Conservation (phyloP, 2,797 vertebrate species). For the Coranthus polyacanthus region DNA sequence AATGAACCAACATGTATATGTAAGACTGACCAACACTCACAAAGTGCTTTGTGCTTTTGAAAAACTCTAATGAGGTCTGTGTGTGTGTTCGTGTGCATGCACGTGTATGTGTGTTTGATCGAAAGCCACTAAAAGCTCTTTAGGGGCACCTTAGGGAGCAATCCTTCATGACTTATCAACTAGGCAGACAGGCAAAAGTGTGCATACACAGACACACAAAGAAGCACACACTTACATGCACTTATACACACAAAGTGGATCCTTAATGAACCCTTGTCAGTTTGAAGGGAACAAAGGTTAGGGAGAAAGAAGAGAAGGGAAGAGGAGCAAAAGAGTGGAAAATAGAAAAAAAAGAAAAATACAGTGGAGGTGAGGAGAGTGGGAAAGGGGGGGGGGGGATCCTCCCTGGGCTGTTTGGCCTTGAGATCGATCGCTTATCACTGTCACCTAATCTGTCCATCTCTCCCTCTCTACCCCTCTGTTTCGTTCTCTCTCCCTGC, state of each 20-base stretch:
- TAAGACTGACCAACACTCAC: slow-evolving; percentile 31
- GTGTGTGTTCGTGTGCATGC: slow-evolving; percentile 26
- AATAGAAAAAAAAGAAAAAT: slow-evolving; percentile 35
- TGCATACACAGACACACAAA: slow-evolving; percentile 38
- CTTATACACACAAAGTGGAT: slow-evolving; percentile 67
- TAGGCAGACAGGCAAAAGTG: slow-evolving; percentile 68
- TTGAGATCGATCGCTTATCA: slow-evolving; percentile 84
- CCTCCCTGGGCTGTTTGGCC: slow-evolving; percentile 74
- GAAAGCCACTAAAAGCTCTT: slow-evolving; percentile 82
- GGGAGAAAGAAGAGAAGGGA: slow-evolving; percentile 42
- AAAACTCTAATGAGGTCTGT: slow-evolving; percentile 54
- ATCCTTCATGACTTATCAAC: slow-evolving; percentile 79
- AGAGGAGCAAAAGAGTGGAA: slow-evolving; percentile 41
- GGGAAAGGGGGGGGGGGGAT: slow-evolving; percentile 14
- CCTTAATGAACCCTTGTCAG: slow-evolving; percentile 81
- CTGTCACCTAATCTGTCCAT: slow-evolving; percentile 82
- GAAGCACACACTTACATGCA: slow-evolving; percentile 47
- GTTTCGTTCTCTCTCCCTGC: slow-evolving; percentile 8
- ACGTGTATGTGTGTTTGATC: slow-evolving; percentile 46
- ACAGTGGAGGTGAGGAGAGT: slow-evolving; percentile 25
- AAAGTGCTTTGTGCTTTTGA: slow-evolving; percentile 51
- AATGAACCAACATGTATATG: slow-evolving; percentile 23
- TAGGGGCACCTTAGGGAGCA: slow-evolving; percentile 74
- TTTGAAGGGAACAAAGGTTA: slow-evolving; percentile 76
- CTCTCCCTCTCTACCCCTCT: slow-evolving; percentile 57